Conservation (phyloP, 2,797 vertebrate genomes). For the Pangasius sanitwongsei region DNA sequence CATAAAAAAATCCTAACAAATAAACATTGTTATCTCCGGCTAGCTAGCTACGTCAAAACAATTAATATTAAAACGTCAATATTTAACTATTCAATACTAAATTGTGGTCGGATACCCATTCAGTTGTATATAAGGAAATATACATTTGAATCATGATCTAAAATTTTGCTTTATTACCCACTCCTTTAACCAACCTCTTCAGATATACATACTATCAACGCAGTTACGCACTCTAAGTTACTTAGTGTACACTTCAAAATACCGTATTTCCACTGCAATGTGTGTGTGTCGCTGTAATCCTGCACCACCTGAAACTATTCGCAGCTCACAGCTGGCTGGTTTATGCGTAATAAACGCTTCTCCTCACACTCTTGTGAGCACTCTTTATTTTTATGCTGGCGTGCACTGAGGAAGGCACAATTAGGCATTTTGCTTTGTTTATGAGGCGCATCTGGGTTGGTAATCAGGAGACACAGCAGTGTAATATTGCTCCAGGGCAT, state of each 20-base stretch:
- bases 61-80: neutral
- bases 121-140: neutral
- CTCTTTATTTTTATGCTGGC: slow-evolving; percentile 49
- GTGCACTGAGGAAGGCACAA: slow-evolving; percentile 29
- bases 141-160: neutral
- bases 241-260: neutral
- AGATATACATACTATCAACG: neutral
- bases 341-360: slow-evolving; percentile 47
- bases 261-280: neutral
- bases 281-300: neutral
- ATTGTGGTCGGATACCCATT: neutral
- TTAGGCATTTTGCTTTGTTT: slow-evolving; percentile 54
- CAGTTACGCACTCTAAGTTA: neutral
- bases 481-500: slow-evolving; percentile 41
- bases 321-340: slow-evolving; percentile 20
- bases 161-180: neutral
- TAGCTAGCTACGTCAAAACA: no score
- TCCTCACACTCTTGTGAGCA: slow-evolving; percentile 28
- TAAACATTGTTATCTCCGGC: neutral
- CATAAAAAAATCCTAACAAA: neutral
- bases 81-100: neutral
- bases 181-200: neutral
- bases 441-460: slow-evolving; percentile 46
- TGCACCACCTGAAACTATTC: neutral
- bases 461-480: slow-evolving; percentile 41